Conservation (phyloP, 1,140 invertebrate genomes). For the Acyrthosiphon pisum region DNA sequence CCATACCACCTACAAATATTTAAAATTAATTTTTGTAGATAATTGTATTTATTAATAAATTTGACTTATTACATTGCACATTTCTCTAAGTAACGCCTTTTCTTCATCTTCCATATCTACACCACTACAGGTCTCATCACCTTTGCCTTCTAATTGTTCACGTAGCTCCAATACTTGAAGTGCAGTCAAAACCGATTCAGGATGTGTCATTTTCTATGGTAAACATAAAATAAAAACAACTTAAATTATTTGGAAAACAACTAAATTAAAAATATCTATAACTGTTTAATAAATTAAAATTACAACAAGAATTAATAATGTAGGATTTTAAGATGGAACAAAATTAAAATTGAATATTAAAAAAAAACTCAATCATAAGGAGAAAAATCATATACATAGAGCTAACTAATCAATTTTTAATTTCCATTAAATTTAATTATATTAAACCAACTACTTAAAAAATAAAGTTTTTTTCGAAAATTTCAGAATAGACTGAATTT, state of each 20-base stretch:
- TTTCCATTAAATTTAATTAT: background rate
- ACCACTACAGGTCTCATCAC: constrained; percentile 59
- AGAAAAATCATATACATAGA: background rate
- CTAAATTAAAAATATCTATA: background rate
- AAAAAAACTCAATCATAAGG: background rate
- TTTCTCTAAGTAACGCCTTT: constrained; percentile 91
- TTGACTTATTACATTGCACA: constrained; percentile 86
- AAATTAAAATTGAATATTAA: background rate
- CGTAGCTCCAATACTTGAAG: constrained; percentile 90
- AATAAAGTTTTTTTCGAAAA: too few species aligned
- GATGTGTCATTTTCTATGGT: constrained; percentile 65
- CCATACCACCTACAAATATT: constrained; percentile 71
- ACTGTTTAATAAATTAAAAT: background rate
- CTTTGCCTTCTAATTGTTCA: constrained; percentile 81
- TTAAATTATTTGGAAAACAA: background rate
- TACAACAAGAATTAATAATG: background rate
- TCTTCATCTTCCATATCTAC: constrained; percentile 84
- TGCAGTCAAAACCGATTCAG: constrained; percentile 88
- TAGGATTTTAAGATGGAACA: background rate
- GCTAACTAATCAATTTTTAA: background rate
- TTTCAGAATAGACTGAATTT: too few species aligned
- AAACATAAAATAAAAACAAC: background rate
- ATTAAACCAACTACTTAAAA: too few species aligned
- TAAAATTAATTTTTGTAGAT: constrained; percentile 43
- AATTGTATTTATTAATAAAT: constrained; percentile 41